These are phyloP conservation scores for Heteropelma amictum DNA, from an alignment of 2,888 invertebrate species.

Conservation along the genomic window DNA sequence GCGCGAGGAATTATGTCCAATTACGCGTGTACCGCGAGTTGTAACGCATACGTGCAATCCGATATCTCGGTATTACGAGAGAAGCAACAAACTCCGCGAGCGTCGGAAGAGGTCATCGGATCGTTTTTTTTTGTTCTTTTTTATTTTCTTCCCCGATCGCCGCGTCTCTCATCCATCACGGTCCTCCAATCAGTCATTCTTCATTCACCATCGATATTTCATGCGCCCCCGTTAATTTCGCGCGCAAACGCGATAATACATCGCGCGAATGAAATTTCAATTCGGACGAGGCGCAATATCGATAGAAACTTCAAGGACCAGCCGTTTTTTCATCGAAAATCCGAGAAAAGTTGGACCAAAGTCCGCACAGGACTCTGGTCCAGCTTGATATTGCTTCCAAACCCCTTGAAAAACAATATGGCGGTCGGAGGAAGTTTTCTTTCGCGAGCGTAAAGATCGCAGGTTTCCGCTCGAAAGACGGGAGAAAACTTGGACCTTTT, in stretches of 20 bases:
- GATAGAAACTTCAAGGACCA: too few species aligned
- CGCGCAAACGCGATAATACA: not conserved
- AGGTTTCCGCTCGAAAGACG: too few species aligned
- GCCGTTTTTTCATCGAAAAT: too few species aligned
- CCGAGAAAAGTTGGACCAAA: too few species aligned
- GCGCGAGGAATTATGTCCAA: not conserved
- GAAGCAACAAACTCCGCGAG: not conserved
- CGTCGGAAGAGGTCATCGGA: conserved; percentile 15
- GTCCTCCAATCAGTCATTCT: conserved; percentile 9
- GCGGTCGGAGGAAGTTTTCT: too few species aligned
- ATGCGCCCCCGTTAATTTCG: not conserved
- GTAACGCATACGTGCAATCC: not conserved
- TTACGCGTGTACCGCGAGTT: not conserved
- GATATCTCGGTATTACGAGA: conserved; percentile 5
- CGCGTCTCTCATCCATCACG: conserved; percentile 15
- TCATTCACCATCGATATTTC: not conserved
- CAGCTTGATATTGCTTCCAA: too few species aligned
- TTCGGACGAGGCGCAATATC: not conserved
- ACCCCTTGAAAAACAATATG: too few species aligned
- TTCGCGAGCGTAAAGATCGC: too few species aligned
- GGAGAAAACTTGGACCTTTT: too few species aligned
- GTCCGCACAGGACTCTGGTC: too few species aligned
- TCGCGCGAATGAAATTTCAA: not conserved
- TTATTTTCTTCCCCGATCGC: not conserved
- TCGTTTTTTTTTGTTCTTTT: too few species aligned